Evolutionary conservation across 2,888 invertebrate species (phyloP).

Genomic region (Laothoe populi): DNA sequence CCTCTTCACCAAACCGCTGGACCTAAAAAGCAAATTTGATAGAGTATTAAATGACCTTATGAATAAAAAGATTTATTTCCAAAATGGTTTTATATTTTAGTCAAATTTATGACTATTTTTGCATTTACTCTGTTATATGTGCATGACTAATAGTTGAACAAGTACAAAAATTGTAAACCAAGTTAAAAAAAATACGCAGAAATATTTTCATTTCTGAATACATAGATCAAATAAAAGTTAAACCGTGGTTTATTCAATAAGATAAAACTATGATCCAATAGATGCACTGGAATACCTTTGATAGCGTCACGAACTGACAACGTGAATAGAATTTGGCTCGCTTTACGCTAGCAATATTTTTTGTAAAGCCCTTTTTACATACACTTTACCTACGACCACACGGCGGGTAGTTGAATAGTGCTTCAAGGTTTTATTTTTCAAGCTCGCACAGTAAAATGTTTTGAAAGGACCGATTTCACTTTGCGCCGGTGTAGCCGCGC

Average conservation of each 20-base stretch:
- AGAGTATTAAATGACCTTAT: too few species aligned
- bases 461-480: constrained; percentile 83
- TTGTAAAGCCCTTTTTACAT: constrained; percentile 57
- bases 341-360: constrained; percentile 38
- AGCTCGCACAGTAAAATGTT: constrained; percentile 75
- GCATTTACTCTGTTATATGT: too few species aligned
- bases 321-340: constrained; percentile 11
- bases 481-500: constrained; percentile 62
- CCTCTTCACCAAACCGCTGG: too few species aligned
- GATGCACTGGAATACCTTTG: constrained; percentile 3
- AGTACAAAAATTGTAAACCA: too few species aligned
- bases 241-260: neutral
- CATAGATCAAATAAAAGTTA: neutral
- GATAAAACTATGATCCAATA: constrained; percentile 1
- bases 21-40: too few species aligned
- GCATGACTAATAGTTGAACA: too few species aligned
- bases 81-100: too few species aligned
- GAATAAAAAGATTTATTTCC: too few species aligned
- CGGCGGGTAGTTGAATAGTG: constrained; percentile 64
- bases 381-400: constrained; percentile 58
- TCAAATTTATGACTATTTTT: too few species aligned
- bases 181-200: neutral
- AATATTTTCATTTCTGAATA: neutral
- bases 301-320: constrained; percentile 20
- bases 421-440: constrained; percentile 73